A percentile compares a stretch with the other conserved stretches of the same genome.
These are phyloP conservation scores for Sphinx pinastri DNA, from an alignment of 2,888 invertebrate species.

Conservation along the genomic window DNA sequence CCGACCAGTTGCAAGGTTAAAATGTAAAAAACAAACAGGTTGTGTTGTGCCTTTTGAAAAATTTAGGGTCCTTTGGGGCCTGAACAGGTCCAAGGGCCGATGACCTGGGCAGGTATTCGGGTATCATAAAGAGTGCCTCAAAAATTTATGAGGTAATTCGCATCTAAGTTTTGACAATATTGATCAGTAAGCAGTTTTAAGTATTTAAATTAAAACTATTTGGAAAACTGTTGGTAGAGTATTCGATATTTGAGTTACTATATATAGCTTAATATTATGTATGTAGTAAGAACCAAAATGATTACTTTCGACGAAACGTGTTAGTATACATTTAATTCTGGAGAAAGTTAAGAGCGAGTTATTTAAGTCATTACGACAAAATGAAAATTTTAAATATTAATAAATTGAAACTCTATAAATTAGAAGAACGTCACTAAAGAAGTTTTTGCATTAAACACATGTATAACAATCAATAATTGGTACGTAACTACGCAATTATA, in stretches of 20 bases:
- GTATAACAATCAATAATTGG: slow-evolving; percentile 1
- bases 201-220: too few relatives aligned
- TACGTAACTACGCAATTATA: slow-evolving; percentile 6
- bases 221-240: too few relatives aligned
- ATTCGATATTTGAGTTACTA: too few relatives aligned
- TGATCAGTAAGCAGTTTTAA: too few relatives aligned
- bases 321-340: too few relatives aligned
- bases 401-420: too few relatives aligned
- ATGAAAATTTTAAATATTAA: too few relatives aligned
- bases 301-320: too few relatives aligned
- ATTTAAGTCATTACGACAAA: too few relatives aligned
- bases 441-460: background rate
- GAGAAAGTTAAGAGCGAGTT: too few relatives aligned
- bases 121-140: background rate
- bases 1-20: slow-evolving; percentile 20
- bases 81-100: slow-evolving; percentile 19
- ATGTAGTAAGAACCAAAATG: too few relatives aligned
- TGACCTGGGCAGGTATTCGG: slow-evolving; percentile 20
- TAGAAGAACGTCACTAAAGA: background rate
- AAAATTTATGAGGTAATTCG: background rate
- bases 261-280: too few relatives aligned
- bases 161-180: background rate
- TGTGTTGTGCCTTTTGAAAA: slow-evolving; percentile 20
- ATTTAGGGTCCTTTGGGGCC: slow-evolving; percentile 13
- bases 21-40: slow-evolving; percentile 24